Base-by-base conservation (phyloP, 1,140 invertebrate genomes). In the Procambarus clarkii region DNA sequence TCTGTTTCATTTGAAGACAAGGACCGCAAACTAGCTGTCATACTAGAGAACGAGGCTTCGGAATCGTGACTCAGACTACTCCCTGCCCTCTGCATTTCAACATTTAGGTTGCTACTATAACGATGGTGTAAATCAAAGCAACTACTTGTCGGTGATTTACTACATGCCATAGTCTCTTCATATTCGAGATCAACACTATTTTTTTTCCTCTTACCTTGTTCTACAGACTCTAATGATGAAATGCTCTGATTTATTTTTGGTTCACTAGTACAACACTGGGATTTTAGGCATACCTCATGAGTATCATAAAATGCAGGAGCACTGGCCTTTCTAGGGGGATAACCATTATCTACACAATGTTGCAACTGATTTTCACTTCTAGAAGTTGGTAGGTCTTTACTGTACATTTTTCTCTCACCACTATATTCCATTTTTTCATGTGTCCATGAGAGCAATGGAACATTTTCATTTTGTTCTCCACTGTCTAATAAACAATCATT, bases 1-100 rank as follows among this genome's bases (percentile, higher is more conserved):
- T 92, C 92, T 44, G 80, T 93, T 83, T 93, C 93, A 74, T 91
- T 93, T 3, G 92, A 92, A 5, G 91, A 93, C 5, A 93, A 81
- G 8, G 93, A 92, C 78, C 91, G 64, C n/a, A 92, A 85, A 76
- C 89, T 91, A n/a, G 92, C 91, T 74, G 85, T 92, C 90, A 92
- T 91, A 71, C 91, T 91, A 5, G 93, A 91, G 78, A 92, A 92
- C 34, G 93, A 92, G 15, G 91, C 93, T 54, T 92, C 93, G n/a
- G 92, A 93, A 46, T 93, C 92, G 34, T 93, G 92, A 45, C 91
- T 91, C n/a, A 92, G 88, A 83, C 91, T 92, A 74, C 92, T 93
- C 11, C 92, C 89, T 78, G 92, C 92, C 54, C 86, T 86, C 69
- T 92, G 91, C 58, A 91, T 88, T 21, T 89, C 87, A 60, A 80